These are phyloP conservation scores for Schizothorax lantsangensis DNA, from an alignment of 2,797 vertebrate genomes.

Conservation along the genomic window DNA sequence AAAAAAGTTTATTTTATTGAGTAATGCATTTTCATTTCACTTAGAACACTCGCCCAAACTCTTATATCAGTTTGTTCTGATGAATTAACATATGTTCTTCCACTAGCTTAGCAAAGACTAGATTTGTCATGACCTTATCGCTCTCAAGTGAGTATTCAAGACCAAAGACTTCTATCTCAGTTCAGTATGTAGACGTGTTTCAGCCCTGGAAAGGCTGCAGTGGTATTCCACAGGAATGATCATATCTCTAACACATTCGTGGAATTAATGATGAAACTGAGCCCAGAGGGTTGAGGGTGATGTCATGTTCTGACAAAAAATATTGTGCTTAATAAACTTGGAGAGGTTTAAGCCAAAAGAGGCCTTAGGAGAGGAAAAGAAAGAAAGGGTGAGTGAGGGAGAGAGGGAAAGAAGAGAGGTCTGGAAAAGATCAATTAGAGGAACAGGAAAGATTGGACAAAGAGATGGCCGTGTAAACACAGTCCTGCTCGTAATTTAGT, in stretches of 20 bases:
- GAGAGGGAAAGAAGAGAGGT: conserved; percentile 48
- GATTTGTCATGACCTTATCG: not conserved
- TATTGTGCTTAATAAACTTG: not conserved
- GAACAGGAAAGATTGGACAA: conserved; percentile 76
- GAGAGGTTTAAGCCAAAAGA: conserved; percentile 35
- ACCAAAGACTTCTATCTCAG: not conserved
- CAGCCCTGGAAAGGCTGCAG: not conserved
- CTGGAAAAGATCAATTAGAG: conserved; percentile 75
- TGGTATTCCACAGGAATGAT: conserved; percentile 24
- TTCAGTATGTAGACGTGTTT: conserved; percentile 4
- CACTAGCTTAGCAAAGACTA: not conserved
- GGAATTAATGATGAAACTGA: conserved; percentile 19
- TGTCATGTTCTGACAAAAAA: conserved; percentile 42
- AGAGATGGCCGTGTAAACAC: conserved; percentile 66
- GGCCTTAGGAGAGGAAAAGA: conserved; percentile 39
- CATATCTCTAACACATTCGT: conserved; percentile 23
- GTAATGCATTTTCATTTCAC: not conserved
- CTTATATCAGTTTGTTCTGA: not conserved
- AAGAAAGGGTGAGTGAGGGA: conserved; percentile 16
- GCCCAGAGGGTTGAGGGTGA: conserved; percentile 20
- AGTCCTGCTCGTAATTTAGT: conserved; percentile 56
- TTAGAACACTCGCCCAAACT: not conserved
- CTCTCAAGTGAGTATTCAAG: not conserved
- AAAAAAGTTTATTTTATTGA: not conserved
- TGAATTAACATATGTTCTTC: not conserved